Evolutionary conservation across 2,888 invertebrate species (phyloP).

Genomic region (Sussaba pulchella): DNA sequence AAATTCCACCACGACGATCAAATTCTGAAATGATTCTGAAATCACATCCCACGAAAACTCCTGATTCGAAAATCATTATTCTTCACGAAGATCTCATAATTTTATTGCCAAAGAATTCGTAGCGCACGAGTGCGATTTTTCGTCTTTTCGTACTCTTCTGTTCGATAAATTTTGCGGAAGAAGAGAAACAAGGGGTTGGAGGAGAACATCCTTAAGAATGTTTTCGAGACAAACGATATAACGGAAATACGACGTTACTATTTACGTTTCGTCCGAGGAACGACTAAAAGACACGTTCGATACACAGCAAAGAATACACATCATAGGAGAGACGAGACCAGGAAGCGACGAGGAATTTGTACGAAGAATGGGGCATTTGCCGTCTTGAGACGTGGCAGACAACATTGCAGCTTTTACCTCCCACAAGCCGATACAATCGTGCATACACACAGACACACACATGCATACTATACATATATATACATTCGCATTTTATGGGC

Average conservation of each 20-base stretch:
- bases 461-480: too few relatives aligned
- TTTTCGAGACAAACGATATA: constrained; percentile 4
- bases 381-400: constrained; percentile 39
- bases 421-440: background rate
- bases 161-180: background rate
- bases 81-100: too few relatives aligned
- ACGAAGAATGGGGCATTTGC: constrained; percentile 45
- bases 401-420: constrained; percentile 31
- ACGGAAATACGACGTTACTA: constrained; percentile 11
- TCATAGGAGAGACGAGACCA: constrained; percentile 8
- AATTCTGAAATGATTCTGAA: too few relatives aligned
- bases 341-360: constrained; percentile 37
- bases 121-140: too few relatives aligned
- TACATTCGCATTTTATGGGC: constrained; percentile 12
- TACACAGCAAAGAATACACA: constrained; percentile 47
- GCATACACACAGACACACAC: background rate
- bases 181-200: too few relatives aligned
- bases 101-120: too few relatives aligned
- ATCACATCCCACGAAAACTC: too few relatives aligned
- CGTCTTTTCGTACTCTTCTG: background rate
- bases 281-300: constrained; percentile 49
- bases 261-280: constrained; percentile 10
- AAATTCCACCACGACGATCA: too few relatives aligned
- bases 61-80: too few relatives aligned
- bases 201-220: background rate